phyloP scores from a whole-genome alignment of 2,888 invertebrate genomes.

The Blomia tropicalis region DNA sequence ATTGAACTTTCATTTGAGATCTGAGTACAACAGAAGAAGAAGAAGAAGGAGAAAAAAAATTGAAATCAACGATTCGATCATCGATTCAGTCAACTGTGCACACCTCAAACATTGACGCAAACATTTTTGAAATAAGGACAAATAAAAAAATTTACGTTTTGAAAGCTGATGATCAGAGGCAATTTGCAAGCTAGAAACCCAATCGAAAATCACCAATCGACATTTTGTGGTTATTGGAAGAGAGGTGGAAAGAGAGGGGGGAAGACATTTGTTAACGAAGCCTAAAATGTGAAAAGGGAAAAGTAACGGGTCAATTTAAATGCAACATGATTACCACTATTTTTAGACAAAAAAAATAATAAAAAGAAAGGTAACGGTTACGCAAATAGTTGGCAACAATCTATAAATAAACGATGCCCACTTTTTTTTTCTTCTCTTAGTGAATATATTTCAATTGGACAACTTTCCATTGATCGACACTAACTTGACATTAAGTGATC shows the following conservation, averaged over 20 bases:
- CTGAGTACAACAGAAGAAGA: no score
- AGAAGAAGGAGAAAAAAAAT: no score
- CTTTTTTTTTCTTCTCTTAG: no score
- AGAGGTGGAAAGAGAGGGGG: neutral
- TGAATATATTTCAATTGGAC: no score
- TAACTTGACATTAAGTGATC: no score
- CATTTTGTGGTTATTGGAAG: neutral
- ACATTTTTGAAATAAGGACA: neutral
- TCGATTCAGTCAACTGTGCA: no score
- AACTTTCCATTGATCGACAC: no score
- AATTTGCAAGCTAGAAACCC: no score
- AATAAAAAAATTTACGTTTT: neutral
- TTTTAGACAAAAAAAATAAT: constrained; percentile 1
- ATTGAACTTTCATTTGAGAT: no score
- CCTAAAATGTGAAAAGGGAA: neutral
- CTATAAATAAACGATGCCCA: constrained; percentile 2
- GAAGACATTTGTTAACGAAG: neutral
- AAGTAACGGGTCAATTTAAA: neutral
- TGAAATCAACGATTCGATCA: no score
- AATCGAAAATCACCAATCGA: no score
- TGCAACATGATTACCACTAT: constrained; percentile 4
- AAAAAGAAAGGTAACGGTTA: neutral
- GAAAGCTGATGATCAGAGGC: neutral
- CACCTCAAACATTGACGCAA: neutral
- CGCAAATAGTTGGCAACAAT: neutral